Conservation (phyloP, 2,113 vertebrate species). For the Scortum barcoo region DNA sequence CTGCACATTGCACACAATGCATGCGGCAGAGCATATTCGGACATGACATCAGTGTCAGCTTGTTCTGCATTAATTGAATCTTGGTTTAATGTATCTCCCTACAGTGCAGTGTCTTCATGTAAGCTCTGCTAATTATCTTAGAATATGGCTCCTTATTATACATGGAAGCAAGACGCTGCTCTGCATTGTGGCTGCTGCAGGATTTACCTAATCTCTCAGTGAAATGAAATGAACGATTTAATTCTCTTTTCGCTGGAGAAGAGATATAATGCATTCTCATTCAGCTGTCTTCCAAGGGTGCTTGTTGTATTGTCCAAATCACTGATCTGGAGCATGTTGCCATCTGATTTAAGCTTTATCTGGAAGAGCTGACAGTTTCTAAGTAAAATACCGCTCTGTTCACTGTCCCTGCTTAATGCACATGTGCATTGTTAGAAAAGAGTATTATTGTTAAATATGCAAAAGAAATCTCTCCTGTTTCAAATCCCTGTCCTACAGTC, state of each 20-base stretch:
- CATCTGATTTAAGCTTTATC: constrained; percentile 1
- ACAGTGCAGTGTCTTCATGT: constrained; percentile 25
- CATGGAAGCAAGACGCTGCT: constrained; percentile 1
- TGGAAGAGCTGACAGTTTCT: background rate
- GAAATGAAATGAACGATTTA: constrained; percentile 10
- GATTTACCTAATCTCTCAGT: constrained; percentile 29
- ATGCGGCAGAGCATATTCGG: constrained; percentile 7
- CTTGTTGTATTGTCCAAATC: constrained; percentile 13
- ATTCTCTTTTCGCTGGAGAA: constrained; percentile 30
- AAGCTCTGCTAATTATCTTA: constrained; percentile 59
- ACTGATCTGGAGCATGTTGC: background rate
- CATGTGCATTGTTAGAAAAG: background rate
- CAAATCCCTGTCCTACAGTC: constrained; percentile 47
- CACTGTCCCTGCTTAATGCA: background rate
- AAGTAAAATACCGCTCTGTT: background rate
- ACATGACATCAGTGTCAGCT: constrained; percentile 31
- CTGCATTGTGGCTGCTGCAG: constrained; percentile 1
- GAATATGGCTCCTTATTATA: constrained; percentile 36
- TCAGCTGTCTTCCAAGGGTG: background rate
- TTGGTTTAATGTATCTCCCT: constrained; percentile 50
- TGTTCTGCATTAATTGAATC: constrained; percentile 58
- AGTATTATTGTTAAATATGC: background rate
- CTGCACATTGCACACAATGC: constrained; percentile 26
- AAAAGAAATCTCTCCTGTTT: background rate
- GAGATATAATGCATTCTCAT: background rate